These are phyloP conservation scores for Chrysolina americana DNA, from an alignment of 2,888 invertebrate species.

Conservation along the genomic window DNA sequence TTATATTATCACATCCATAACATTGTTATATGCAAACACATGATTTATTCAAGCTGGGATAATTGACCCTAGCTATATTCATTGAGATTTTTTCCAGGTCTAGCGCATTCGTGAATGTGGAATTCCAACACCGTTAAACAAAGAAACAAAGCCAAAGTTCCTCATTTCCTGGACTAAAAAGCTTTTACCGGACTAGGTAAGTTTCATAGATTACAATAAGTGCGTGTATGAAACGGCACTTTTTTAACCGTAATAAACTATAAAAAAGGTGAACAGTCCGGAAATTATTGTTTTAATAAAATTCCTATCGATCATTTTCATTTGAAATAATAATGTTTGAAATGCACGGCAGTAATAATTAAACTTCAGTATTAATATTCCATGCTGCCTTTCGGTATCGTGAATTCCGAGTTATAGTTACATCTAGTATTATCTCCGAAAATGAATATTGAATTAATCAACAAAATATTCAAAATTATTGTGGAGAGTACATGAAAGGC, in stretches of 20 bases:
- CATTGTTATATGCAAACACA: too few species aligned
- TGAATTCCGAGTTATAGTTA: not conserved
- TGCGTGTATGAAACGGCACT: not conserved
- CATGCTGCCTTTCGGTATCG: not conserved
- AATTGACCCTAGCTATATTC: too few species aligned
- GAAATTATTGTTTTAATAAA: slow-evolving; percentile 7
- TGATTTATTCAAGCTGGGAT: too few species aligned
- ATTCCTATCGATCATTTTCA: slow-evolving; percentile 2
- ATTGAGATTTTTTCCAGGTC: too few species aligned
- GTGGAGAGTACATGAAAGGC: too few species aligned
- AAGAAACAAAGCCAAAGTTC: not conserved
- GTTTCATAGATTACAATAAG: not conserved
- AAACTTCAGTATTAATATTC: slow-evolving; percentile 1
- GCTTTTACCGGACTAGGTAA: not conserved
- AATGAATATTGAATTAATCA: not conserved
- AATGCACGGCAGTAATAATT: slow-evolving; percentile 10
- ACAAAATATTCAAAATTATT: not conserved
- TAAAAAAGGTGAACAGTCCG: slow-evolving; percentile 9
- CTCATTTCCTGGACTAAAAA: not conserved
- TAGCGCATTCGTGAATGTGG: too few species aligned
- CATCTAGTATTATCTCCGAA: not conserved
- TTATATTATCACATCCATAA: too few species aligned
- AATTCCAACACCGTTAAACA: too few species aligned
- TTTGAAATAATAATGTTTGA: slow-evolving; percentile 3
- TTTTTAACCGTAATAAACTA: not conserved